A percentile compares a stretch with the other conserved stretches of the same genome.
Evolutionary conservation across 2,113 vertebrate species (phyloP).

Genomic region (Pomatorhinus ruficollis): DNA sequence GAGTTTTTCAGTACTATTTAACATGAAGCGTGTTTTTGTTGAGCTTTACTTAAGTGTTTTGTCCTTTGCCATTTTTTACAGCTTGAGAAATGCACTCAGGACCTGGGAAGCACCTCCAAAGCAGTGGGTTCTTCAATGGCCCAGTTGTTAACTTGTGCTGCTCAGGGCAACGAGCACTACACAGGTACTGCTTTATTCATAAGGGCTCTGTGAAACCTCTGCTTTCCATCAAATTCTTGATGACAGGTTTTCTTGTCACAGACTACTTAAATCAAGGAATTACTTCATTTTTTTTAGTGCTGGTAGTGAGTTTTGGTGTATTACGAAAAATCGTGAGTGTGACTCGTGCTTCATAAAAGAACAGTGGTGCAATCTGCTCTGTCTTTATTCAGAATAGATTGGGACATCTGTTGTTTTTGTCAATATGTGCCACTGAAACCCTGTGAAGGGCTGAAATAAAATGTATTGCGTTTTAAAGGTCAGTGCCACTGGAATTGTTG

Average conservation of each 20-base stretch:
- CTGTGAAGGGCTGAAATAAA: background rate
- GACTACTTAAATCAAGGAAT: background rate
- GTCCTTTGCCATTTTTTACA: slow-evolving; percentile 52
- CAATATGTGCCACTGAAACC: background rate
- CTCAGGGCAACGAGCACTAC: slow-evolving; percentile 97
- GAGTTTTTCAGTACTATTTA: background rate
- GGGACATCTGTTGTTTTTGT: background rate
- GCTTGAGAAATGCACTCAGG: slow-evolving; percentile 97
- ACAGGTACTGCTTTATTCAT: slow-evolving; percentile 80
- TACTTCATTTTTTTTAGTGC: background rate
- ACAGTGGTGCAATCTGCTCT: background rate
- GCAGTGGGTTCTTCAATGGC: slow-evolving; percentile 98
- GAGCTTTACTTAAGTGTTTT: background rate
- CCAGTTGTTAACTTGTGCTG: slow-evolving; percentile 93
- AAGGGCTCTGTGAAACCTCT: background rate
- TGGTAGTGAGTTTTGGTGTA: background rate
- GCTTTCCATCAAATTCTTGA: background rate
- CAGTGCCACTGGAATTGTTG: background rate
- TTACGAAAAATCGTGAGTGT: background rate
- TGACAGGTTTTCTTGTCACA: background rate
- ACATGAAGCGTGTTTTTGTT: background rate
- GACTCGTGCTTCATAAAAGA: background rate
- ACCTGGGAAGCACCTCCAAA: slow-evolving; percentile 96
- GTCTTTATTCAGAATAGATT: background rate
- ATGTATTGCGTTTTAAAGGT: background rate